Evolutionary conservation across 2,888 invertebrate genomes (phyloP).

Genomic region (Entomobrya multifasciata): DNA sequence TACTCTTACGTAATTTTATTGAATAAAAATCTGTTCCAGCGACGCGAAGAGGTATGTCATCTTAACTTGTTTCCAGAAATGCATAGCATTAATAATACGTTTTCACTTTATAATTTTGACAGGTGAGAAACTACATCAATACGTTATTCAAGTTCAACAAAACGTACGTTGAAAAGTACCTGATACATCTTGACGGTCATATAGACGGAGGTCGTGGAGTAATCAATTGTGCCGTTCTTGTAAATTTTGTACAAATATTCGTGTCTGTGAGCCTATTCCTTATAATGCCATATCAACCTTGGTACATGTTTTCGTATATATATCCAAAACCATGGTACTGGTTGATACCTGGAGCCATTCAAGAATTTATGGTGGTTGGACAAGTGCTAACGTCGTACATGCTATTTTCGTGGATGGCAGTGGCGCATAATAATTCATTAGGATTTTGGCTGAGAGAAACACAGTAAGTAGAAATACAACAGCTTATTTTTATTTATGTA

Average conservation of each 20-base stretch:
- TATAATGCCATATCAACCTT: too few species aligned
- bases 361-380: constrained; percentile 64
- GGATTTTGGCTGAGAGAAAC: constrained; percentile 69
- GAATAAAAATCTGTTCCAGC: background rate
- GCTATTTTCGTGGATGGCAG: constrained; percentile 49
- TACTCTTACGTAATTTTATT: background rate
- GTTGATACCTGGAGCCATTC: constrained; percentile 71
- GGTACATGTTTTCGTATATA: too few species aligned
- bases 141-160: background rate
- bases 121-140: background rate
- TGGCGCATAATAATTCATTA: constrained; percentile 62
- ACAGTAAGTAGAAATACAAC: too few species aligned
- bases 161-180: background rate
- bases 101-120: background rate
- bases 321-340: too few species aligned
- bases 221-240: background rate
- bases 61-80: background rate
- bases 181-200: background rate
- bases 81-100: background rate
- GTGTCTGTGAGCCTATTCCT: too few species aligned
- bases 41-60: background rate
- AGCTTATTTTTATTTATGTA: background rate
- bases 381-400: constrained; percentile 59
- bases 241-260: background rate
- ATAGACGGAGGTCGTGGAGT: background rate